A percentile compares a stretch with the other conserved stretches of the same genome.
Conservation (phyloP, 2,797 vertebrate species). For the Chanos chanos region DNA sequence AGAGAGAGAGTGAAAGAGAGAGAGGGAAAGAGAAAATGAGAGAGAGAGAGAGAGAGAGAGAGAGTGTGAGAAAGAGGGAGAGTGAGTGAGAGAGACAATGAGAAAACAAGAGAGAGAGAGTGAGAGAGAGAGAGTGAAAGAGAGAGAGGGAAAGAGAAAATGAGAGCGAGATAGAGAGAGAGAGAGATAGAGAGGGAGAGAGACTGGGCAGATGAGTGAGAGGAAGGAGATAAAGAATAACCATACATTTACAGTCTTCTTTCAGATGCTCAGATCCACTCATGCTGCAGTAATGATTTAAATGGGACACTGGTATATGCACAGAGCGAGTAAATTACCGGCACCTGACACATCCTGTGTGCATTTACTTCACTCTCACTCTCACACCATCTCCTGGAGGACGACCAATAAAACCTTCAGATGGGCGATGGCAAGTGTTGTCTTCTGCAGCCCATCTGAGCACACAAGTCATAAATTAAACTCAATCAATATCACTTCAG, state of each 20-base stretch:
- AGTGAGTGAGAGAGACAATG: too few species aligned
- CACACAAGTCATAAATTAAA: conserved; percentile 73
- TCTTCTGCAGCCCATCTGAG: conserved; percentile 64
- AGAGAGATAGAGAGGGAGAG: not conserved
- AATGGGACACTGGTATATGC: conserved; percentile 59
- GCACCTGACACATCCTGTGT: conserved; percentile 56
- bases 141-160: not conserved
- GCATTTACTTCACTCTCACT: conserved; percentile 47
- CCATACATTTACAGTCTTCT: conserved; percentile 43
- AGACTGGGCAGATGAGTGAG: conserved; percentile 37
- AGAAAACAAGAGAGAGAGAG: too few species aligned
- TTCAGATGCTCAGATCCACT: conserved; percentile 29
- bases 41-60: not conserved
- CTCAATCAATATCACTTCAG: conserved; percentile 74
- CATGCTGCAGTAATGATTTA: conserved; percentile 52
- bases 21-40: not conserved
- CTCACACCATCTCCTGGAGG: conserved; percentile 53
- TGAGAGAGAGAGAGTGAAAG: not conserved
- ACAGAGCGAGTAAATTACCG: conserved; percentile 69
- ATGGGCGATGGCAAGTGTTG: conserved; percentile 72
- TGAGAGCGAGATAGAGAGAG: conserved; percentile 14
- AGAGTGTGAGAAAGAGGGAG: too few species aligned
- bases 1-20: not conserved
- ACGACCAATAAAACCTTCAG: conserved; percentile 73
- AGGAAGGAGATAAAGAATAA: conserved; percentile 27